phyloP scores from a whole-genome alignment of 2,113 vertebrate species.

The Numida meleagris region DNA sequence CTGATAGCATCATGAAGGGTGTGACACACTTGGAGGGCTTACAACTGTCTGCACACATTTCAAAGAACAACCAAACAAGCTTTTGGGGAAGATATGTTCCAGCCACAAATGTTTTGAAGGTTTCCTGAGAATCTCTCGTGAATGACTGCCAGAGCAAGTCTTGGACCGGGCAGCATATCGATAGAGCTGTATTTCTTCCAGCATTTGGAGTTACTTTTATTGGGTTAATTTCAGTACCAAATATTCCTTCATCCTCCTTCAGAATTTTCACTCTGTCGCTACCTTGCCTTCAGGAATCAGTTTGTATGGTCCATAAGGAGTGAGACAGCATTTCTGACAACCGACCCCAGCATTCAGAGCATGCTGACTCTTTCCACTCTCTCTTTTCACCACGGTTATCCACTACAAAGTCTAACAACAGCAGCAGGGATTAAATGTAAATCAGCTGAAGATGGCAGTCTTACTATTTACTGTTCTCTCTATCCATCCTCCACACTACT shows the following conservation, averaged over 20 bases:
- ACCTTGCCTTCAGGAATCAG: neutral
- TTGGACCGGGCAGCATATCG: neutral
- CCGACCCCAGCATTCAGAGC: neutral
- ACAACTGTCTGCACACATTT: slow-evolving; percentile 60
- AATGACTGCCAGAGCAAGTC: slow-evolving; percentile 31
- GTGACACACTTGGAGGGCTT: slow-evolving; percentile 52
- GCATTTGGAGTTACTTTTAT: neutral
- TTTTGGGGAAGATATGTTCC: slow-evolving; percentile 11
- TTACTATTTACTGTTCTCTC: neutral
- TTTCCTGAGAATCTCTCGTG: slow-evolving; percentile 35
- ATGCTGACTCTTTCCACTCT: neutral
- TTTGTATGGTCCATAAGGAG: neutral
- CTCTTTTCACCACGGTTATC: neutral
- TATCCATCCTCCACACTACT: neutral
- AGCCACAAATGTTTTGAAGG: slow-evolving; percentile 70
- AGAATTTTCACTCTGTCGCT: neutral
- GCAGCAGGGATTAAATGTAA: neutral
- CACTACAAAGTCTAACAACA: neutral
- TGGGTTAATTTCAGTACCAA: neutral
- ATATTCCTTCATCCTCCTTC: neutral
- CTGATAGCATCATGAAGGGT: slow-evolving; percentile 53
- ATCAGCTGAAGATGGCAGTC: neutral
- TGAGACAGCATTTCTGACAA: neutral
- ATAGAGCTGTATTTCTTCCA: neutral
- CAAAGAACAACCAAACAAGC: slow-evolving; percentile 23